A percentile compares a stretch with the other conserved stretches of the same genome.
phyloP scores from a whole-genome alignment of 92 coral and sea anemone species.

The Porites evermanni region DNA sequence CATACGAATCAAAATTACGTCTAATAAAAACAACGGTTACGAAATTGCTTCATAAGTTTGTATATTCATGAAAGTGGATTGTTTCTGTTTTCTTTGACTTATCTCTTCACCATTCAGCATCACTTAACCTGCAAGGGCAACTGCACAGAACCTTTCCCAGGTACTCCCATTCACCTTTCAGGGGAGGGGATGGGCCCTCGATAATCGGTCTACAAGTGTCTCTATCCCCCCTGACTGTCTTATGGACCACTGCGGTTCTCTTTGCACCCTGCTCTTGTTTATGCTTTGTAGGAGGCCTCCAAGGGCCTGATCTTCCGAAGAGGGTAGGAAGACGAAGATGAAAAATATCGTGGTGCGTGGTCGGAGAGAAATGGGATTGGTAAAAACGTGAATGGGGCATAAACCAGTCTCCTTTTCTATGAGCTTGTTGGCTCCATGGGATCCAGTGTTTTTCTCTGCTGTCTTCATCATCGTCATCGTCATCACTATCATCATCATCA shows the following conservation, averaged over 20 bases:
- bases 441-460: conserved; percentile 43
- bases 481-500: conserved; percentile 3
- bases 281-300: conserved; percentile 12
- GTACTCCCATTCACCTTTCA: conserved; percentile 77
- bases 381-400: conserved; percentile 28
- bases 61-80: too few species aligned
- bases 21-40: too few species aligned
- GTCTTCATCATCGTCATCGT: conserved; percentile 14
- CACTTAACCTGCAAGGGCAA: conserved; percentile 68
- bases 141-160: conserved; percentile 74
- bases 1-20: too few species aligned
- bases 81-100: too few species aligned
- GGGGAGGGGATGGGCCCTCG: conserved; percentile 50
- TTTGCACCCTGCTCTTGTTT: conserved; percentile 36
- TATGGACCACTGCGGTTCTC: conserved; percentile 54
- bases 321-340: conserved; percentile 50
- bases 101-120: conserved; percentile 62
- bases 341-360: conserved; percentile 14
- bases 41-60: too few species aligned
- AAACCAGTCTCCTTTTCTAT: conserved; percentile 39
- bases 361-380: conserved; percentile 2
- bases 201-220: conserved; percentile 44
- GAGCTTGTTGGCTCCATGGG: conserved; percentile 41
- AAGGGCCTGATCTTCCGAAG: conserved; percentile 39
- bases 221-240: conserved; percentile 46